Base-by-base conservation (phyloP, 2,888 invertebrate species). In the Callosobruchus maculatus region DNA sequence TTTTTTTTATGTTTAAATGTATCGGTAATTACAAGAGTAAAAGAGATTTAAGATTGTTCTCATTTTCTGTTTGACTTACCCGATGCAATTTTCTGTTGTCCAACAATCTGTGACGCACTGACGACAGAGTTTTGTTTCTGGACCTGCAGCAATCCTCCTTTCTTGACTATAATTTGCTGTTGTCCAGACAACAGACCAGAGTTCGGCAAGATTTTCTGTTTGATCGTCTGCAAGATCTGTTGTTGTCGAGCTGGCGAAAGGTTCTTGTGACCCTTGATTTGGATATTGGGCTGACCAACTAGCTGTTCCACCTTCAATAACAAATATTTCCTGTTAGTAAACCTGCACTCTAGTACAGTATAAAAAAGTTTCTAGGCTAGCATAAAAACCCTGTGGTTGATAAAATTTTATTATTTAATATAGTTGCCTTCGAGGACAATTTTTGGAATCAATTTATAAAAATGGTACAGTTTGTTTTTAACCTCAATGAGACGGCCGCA, bases 101-200 rank as follows among this genome's bases (percentile, higher is more conserved):
- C 74, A 20, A 77, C 70, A 30, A 76, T 72, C 67, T 78, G 78
- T 7, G 79, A 75, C 26, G 73, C 74, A n/a, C 75, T 74, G n/a
- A 77, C 73, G 7, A 75, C 71, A 26, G 74, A 31, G 71, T 72
- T 73, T 69, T 75, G 78, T 68, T 78, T 80, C 67, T 81, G 81
- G n/a, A 81, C 75, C 66, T 81, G 81, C 21, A 80, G 76, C n/a
- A 82, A 70, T 18, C 80, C 81, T 7, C 75, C 74, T 26, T 81
- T 80, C 76, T 90, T 90, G 76, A 90, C 88, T 72, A 89, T 86
- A 20, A 89, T 87, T 72, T 86, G 85, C 75, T 87, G 88, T 75
- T 88, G 87, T 30, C 86, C 81, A 67, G 77, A 79, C 69, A 77
- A 82, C 72, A 87, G 78, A 13, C 85, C 84, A 70, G 86, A 84